Evolutionary conservation across 2,888 invertebrate genomes (phyloP), one percentile per base, ranked within the genome.

Genomic region (Synergus gifuensis): DNA sequence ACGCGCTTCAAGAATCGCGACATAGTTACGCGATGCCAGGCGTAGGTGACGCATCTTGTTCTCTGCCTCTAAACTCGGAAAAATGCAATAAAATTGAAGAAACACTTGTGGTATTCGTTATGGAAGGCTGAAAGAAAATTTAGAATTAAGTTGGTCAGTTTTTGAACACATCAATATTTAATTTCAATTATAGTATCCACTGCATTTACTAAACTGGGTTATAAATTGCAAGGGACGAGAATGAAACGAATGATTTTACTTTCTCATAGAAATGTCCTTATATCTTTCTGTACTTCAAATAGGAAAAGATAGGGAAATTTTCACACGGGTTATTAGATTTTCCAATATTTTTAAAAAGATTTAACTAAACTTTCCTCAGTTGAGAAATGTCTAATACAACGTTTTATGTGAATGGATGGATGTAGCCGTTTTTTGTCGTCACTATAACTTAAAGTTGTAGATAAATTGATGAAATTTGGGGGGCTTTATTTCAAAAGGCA

Each of bases 11-110:
- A 36, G 46, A 73, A 73, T 67, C 77, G 81, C 79, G 78, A 82
- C 82, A 79, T 80, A 73, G 66, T 78, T 79, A 79, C 66, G 42
- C 66, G 67, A n/a, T 78, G 46, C 66, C 78, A 69, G 49, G 66
- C 73, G 60, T 77, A 78, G 78, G 58, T 73, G 60, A 63, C 58
- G 60, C 76, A 58, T 60, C 64, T n/a, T 44, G 77, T n/a, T 69
- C 46, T 66, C 42, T 60, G 11, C 22, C 22, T 22, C 60, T 11
- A 12, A 60, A 22, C 2, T 60, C 60, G 60, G 12, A 22, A 22
- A 60, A 60, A 60, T 60, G 22, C 4, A 22, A 60, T 60, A 22
- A 22, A n/a, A 22, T 12, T 40, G 12, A 9, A 54, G 8, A 16
- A 54, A n/a, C 5, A 8, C 16, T 16, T 7, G 4, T n/a, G 7